A percentile compares a stretch with the other conserved stretches of the same genome.
Conservation (phyloP, 2,797 vertebrate species). For the Mormyrops attenuatus region DNA sequence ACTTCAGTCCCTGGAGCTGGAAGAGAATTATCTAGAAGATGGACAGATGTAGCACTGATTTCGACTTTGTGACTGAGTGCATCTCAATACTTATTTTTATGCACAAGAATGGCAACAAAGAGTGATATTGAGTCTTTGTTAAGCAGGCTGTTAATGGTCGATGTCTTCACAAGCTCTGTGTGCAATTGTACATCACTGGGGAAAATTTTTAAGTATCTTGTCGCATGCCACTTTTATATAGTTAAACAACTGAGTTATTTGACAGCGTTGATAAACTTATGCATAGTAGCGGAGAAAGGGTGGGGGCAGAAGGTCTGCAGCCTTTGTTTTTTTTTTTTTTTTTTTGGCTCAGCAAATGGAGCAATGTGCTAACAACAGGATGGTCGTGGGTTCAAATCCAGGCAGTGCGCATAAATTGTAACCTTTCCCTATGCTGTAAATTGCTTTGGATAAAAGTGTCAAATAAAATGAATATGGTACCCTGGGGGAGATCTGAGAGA, state of each 20-base stretch:
- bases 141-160: background rate
- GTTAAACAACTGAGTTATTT: background rate
- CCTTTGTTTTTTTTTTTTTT: background rate
- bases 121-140: background rate
- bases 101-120: background rate
- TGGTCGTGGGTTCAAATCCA: background rate
- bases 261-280: background rate
- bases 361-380: background rate
- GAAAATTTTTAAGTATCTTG: background rate
- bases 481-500: background rate
- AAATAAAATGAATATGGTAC: background rate
- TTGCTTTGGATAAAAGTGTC: background rate
- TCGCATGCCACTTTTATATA: background rate
- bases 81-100: background rate
- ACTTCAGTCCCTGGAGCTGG: background rate
- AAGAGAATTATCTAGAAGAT: background rate
- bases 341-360: background rate
- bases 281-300: background rate
- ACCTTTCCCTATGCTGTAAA: background rate
- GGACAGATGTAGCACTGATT: background rate
- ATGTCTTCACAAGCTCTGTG: background rate
- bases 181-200: background rate
- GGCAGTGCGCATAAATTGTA: background rate
- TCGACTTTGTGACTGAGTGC: background rate
- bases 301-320: background rate